phyloP scores from a whole-genome alignment of 2,888 invertebrate species.

The Craniophora ligustri region DNA sequence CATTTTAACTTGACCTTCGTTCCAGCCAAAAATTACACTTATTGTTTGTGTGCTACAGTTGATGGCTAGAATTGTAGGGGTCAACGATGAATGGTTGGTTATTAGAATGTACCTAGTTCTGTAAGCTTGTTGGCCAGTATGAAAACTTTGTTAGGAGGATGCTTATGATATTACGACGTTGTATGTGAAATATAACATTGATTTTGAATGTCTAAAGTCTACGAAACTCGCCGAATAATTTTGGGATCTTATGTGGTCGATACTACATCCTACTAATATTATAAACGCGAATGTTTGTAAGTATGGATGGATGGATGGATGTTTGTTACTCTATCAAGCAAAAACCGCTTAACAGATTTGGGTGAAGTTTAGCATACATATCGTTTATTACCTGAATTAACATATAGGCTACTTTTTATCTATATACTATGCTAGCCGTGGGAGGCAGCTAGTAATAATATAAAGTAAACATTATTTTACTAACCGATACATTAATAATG shows the following conservation, averaged over 20 bases:
- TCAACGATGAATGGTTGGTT: conserved; percentile 14
- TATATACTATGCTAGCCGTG: too few relatives aligned
- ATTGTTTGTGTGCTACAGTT: neutral
- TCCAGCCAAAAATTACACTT: neutral
- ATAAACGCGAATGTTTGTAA: too few relatives aligned
- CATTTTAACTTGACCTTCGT: neutral
- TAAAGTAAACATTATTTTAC: too few relatives aligned
- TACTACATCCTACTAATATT: too few relatives aligned
- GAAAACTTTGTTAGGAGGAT: conserved; percentile 47
- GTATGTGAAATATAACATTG: conserved; percentile 11
- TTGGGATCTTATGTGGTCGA: neutral
- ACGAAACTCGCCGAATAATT: neutral
- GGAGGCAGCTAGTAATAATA: too few relatives aligned
- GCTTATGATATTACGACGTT: conserved; percentile 23
- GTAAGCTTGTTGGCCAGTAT: conserved; percentile 46
- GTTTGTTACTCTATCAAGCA: too few relatives aligned
- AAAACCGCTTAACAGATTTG: too few relatives aligned
- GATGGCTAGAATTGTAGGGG: neutral
- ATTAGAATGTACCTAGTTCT: conserved; percentile 7
- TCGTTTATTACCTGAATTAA: too few relatives aligned
- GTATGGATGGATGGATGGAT: too few relatives aligned
- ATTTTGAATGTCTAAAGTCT: conserved; percentile 13
- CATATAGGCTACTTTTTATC: too few relatives aligned
- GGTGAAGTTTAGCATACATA: too few relatives aligned
- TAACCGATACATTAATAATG: too few relatives aligned